Conservation (phyloP, 2,888 invertebrate species). For the Herminia tarsipennalis region DNA sequence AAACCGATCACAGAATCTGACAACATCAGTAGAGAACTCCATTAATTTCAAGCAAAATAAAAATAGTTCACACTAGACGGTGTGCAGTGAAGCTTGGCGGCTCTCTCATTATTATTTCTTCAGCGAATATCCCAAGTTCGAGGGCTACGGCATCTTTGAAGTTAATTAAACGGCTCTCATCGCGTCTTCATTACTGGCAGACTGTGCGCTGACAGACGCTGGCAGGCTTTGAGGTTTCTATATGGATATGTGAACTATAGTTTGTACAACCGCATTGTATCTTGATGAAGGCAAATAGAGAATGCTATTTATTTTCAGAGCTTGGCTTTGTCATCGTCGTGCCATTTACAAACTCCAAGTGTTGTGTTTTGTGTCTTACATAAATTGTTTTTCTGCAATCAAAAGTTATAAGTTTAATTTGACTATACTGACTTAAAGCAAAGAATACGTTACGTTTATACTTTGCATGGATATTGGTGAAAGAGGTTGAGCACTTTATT, state of each 20-base stretch:
- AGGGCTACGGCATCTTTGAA: slow-evolving; percentile 65
- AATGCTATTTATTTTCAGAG: too few relatives aligned
- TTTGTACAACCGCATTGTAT: slow-evolving; percentile 1
- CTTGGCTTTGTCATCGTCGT: too few relatives aligned
- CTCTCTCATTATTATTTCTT: slow-evolving; percentile 70
- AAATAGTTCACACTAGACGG: slow-evolving; percentile 35
- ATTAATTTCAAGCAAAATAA: slow-evolving; percentile 33
- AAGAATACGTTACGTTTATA: too few relatives aligned
- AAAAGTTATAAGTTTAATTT: too few relatives aligned
- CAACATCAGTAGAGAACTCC: slow-evolving; percentile 12
- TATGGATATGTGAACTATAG: slow-evolving; percentile 9
- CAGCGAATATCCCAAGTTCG: slow-evolving; percentile 59
- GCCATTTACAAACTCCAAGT: too few relatives aligned
- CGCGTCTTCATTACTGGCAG: slow-evolving; percentile 71
- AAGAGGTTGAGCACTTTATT: too few relatives aligned
- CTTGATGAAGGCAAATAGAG: background rate
- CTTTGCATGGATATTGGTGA: too few relatives aligned
- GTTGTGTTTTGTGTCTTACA: too few relatives aligned
- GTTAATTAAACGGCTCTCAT: slow-evolving; percentile 76
- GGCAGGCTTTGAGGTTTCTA: slow-evolving; percentile 22
- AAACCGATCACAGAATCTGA: slow-evolving; percentile 3
- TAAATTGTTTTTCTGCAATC: too few relatives aligned
- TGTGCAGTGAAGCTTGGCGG: slow-evolving; percentile 30
- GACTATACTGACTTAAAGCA: too few relatives aligned
- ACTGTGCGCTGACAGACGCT: slow-evolving; percentile 30